Evolutionary conservation across 2,797 vertebrate genomes (phyloP).

Genomic region (Ibycter americanus): DNA sequence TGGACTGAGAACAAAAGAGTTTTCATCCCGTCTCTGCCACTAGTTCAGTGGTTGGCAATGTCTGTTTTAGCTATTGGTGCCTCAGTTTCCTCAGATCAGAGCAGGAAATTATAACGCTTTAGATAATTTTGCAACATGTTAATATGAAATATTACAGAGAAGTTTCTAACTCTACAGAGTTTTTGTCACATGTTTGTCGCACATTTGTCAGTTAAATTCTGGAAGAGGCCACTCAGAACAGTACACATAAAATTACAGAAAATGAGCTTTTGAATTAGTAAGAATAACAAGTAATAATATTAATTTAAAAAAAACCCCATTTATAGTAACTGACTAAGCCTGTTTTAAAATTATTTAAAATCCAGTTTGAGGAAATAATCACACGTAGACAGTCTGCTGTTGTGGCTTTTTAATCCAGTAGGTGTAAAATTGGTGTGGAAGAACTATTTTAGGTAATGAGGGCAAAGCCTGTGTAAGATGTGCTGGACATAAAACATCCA

Average conservation of each 20-base stretch:
- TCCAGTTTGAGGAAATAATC: conserved; percentile 36
- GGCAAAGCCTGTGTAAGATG: conserved; percentile 33
- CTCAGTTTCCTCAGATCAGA: neutral
- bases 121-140: neutral
- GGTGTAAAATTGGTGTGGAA: conserved; percentile 47
- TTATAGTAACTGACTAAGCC: neutral
- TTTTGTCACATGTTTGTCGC: neutral
- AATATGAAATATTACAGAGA: neutral
- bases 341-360: conserved; percentile 28
- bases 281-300: neutral
- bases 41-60: neutral
- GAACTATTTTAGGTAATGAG: conserved; percentile 65
- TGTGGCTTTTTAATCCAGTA: conserved; percentile 58
- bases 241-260: neutral
- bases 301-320: neutral
- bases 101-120: neutral
- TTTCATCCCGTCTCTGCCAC: neutral
- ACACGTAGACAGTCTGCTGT: neutral
- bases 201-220: neutral
- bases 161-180: neutral
- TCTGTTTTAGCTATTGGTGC: neutral
- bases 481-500: conserved; percentile 5
- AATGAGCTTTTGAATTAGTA: neutral
- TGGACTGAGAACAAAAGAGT: neutral
- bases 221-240: neutral